Evolutionary conservation across 2,797 vertebrate genomes (phyloP), one percentile per base, ranked within the genome.

Genomic region (Antennarius maculatus): DNA sequence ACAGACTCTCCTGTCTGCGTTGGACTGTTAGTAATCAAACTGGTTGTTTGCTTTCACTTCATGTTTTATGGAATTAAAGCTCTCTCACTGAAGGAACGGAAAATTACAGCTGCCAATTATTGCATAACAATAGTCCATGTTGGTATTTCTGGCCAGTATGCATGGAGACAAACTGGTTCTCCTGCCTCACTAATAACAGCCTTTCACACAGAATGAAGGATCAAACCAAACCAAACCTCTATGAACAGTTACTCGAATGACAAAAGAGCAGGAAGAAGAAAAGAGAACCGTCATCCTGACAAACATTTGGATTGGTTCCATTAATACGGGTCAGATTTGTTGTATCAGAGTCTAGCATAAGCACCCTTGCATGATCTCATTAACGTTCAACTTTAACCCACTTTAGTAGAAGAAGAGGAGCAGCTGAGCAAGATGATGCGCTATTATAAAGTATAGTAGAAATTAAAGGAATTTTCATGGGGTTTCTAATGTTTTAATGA

Each of bases 141-240:
- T 45, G 57, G 49, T 50, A 57, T 71, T 72, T 80, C 54, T 48
- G 39, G 15, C 49, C 1, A 4, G 53, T 74, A 54, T 65, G 80
- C 68, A 75, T 27, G 27, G 28, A 3, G 10, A 54, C 55, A 69
- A 85, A 89, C 84, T 57, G 72, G 79, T 88, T 91, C 83, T 28
- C 68, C 74, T 64, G 71, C 80, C 64, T 75, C 28, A 9, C 48
- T 71, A 76, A 76, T 69, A 27, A 72, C 23, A 61, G 49, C 65
- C 74, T 68, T 46, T 50, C 49, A 14, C 3, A 4, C 27, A 46
- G 37, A 62, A 62, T 69, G 16, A 56, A 50, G 23, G 54, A 69
- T 62, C 51, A 76, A 31, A 59, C 51, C 68, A 7, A 69, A 78
- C 51, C 39, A 77, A 63, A 58, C 4, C 16, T 42, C 13, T 57